Percentiles rank a stretch among this genome's conserved stretches.
These are phyloP conservation scores for Pammene aurita DNA, from an alignment of 2,888 invertebrate genomes.

Conservation along the genomic window DNA sequence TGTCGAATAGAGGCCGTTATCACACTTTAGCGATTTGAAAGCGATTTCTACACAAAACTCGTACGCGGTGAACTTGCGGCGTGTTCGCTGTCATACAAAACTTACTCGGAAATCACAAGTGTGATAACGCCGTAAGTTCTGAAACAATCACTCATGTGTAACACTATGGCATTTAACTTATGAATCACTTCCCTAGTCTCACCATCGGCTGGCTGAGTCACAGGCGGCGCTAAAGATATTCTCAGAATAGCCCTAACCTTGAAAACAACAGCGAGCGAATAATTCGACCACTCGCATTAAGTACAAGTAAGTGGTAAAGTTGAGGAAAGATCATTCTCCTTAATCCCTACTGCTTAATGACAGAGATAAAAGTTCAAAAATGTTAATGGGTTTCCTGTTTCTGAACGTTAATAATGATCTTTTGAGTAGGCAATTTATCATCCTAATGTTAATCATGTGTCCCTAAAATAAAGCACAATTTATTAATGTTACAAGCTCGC, in stretches of 20 bases:
- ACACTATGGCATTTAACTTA: constrained; percentile 53
- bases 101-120: no score
- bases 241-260: constrained; percentile 77
- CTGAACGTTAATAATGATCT: constrained; percentile 41
- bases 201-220: constrained; percentile 51
- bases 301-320: constrained; percentile 8
- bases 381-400: constrained; percentile 54
- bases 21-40: no score
- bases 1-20: no score
- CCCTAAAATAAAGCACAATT: constrained; percentile 5
- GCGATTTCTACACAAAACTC: no score
- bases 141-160: constrained; percentile 58
- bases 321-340: constrained; percentile 5
- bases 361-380: constrained; percentile 49
- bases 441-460: constrained; percentile 34
- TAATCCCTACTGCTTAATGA: constrained; percentile 15
- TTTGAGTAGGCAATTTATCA: constrained; percentile 30
- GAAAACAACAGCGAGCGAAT: constrained; percentile 55
- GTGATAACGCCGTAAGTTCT: no score
- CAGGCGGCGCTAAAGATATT: constrained; percentile 74
- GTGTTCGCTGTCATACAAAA: no score
- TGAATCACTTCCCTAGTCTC: constrained; percentile 62
- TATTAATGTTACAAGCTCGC: not conserved
- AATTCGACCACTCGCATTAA: constrained; percentile 7
- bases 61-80: no score